A percentile compares a stretch with the other conserved stretches of the same genome.
These are phyloP conservation scores for Mus minutoides DNA, from an alignment of 2,797 vertebrate species.

Conservation along the genomic window DNA sequence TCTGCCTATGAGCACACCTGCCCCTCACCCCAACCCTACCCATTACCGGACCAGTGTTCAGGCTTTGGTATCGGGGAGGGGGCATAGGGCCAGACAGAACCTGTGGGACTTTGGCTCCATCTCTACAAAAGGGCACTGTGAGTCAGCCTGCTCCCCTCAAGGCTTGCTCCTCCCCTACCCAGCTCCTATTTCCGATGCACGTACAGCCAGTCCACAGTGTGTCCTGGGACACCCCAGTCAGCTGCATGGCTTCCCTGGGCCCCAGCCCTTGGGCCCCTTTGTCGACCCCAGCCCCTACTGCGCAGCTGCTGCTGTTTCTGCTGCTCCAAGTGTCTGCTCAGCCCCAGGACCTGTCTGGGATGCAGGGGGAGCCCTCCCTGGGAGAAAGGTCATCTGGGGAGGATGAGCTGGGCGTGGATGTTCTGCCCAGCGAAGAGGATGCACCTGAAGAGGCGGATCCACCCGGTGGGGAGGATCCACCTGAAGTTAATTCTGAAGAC, in stretches of 20 bases:
- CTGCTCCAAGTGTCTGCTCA: slow-evolving; percentile 58
- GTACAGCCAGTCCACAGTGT: slow-evolving; percentile 78
- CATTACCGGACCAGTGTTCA: slow-evolving; percentile 7
- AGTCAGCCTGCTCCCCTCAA: slow-evolving; percentile 81
- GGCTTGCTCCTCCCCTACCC: slow-evolving; percentile 76
- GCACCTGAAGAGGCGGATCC: not conserved
- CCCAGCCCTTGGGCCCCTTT: not conserved
- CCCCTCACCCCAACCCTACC: slow-evolving; percentile 47
- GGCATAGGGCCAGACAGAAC: slow-evolving; percentile 68
- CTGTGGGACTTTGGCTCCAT: slow-evolving; percentile 78
- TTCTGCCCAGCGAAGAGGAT: slow-evolving; percentile 59
- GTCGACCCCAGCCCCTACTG: not conserved
- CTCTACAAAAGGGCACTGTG: slow-evolving; percentile 79
- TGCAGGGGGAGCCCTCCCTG: not conserved
- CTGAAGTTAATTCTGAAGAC: not conserved
- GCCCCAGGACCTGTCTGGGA: slow-evolving; percentile 31
- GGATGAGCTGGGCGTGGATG: slow-evolving; percentile 36
- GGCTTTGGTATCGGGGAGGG: slow-evolving; percentile 58
- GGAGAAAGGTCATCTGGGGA: slow-evolving; percentile 71
- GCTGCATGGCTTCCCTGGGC: slow-evolving; percentile 73
- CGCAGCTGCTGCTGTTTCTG: slow-evolving; percentile 62
- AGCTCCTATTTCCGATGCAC: slow-evolving; percentile 77
- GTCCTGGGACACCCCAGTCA: slow-evolving; percentile 68
- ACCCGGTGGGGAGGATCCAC: not conserved
- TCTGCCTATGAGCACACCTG: slow-evolving; percentile 62